Evolutionary conservation across 2,797 vertebrate genomes (phyloP).

Genomic region (Diplodus sargus): DNA sequence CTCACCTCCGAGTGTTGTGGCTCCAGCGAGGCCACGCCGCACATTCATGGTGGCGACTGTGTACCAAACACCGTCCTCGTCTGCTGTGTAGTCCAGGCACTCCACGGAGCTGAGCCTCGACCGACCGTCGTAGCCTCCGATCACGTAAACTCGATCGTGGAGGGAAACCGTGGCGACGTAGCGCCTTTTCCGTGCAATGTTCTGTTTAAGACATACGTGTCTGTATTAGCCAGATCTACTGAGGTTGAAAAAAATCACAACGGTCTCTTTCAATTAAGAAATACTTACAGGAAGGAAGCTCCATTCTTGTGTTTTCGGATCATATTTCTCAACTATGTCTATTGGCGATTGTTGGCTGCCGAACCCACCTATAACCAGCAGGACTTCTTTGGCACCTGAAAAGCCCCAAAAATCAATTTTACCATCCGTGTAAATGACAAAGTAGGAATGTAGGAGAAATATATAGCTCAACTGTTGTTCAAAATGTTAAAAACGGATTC

Average conservation of each 20-base stretch:
- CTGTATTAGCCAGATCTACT: slow-evolving; percentile 14
- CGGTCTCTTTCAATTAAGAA: not conserved
- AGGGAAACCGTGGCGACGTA: slow-evolving; percentile 97
- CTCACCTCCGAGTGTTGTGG: slow-evolving; percentile 95
- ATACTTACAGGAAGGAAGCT: slow-evolving; percentile 94
- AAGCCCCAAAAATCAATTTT: slow-evolving; percentile 32
- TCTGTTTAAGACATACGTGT: slow-evolving; percentile 78
- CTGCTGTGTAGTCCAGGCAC: slow-evolving; percentile 95
- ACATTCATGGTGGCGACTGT: slow-evolving; percentile 99
- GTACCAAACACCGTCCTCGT: slow-evolving; percentile 99
- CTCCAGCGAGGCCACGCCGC: slow-evolving; percentile 93
- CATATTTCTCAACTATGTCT: slow-evolving; percentile 97
- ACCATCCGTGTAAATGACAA: slow-evolving; percentile 31
- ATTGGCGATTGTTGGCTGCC: slow-evolving; percentile 98
- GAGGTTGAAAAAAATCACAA: not conserved
- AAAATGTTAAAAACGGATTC: slow-evolving; percentile 16
- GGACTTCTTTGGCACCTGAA: slow-evolving; percentile 96
- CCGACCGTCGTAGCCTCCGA: slow-evolving; percentile 96
- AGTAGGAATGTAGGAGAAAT: not conserved
- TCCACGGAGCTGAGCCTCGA: slow-evolving; percentile 98
- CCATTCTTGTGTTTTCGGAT: slow-evolving; percentile 98
- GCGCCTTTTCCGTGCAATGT: slow-evolving; percentile 95
- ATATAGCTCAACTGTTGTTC: not conserved
- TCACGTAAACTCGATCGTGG: slow-evolving; percentile 96
- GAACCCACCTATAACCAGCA: slow-evolving; percentile 97